These are phyloP conservation scores for Thaumatotibia leucotreta DNA, from an alignment of 1,140 invertebrate genomes.

Conservation along the genomic window DNA sequence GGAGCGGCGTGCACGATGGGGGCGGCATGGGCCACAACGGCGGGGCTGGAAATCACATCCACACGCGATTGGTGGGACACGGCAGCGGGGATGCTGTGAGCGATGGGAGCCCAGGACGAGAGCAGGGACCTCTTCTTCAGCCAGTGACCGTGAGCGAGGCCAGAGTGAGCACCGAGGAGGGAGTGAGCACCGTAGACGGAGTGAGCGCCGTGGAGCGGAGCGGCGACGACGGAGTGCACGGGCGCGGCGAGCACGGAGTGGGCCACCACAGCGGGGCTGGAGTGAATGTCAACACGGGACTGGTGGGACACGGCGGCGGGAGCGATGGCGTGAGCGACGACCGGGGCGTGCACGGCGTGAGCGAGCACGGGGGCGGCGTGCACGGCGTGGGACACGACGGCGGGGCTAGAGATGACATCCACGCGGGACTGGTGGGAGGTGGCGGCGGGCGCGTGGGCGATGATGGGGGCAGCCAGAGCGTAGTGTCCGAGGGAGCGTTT, in stretches of 20 bases:
- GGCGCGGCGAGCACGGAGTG: slow-evolving; percentile 38
- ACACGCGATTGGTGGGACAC: slow-evolving; percentile 28
- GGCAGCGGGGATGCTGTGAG: slow-evolving; percentile 22
- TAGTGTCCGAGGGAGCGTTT: slow-evolving; percentile 22
- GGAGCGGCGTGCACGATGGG: slow-evolving; percentile 30
- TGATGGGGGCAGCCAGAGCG: slow-evolving; percentile 20
- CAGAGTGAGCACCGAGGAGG: slow-evolving; percentile 2
- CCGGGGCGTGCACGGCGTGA: slow-evolving; percentile 13
- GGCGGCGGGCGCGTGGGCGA: slow-evolving; percentile 22
- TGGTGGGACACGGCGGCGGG: slow-evolving; percentile 56
- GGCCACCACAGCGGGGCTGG: slow-evolving; percentile 40
- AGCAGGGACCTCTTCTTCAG: slow-evolving; percentile 22
- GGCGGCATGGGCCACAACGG: slow-evolving; percentile 11
- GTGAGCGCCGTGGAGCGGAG: slow-evolving; percentile 28
- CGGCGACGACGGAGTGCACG: neutral
- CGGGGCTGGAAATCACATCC: slow-evolving; percentile 21
- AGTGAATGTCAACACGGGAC: slow-evolving; percentile 49
- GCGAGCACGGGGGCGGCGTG: slow-evolving; percentile 24
- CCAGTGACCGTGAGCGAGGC: slow-evolving; percentile 8
- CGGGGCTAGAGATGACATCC: slow-evolving; percentile 20
- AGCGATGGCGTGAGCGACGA: slow-evolving; percentile 28
- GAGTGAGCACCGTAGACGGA: slow-evolving; percentile 34
- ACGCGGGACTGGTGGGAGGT: slow-evolving; percentile 28
- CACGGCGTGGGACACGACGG: slow-evolving; percentile 18
- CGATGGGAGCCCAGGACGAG: slow-evolving; percentile 24